These are phyloP conservation scores for Camponotus vicinus DNA, from an alignment of 1,140 invertebrate species.

Conservation along the genomic window DNA sequence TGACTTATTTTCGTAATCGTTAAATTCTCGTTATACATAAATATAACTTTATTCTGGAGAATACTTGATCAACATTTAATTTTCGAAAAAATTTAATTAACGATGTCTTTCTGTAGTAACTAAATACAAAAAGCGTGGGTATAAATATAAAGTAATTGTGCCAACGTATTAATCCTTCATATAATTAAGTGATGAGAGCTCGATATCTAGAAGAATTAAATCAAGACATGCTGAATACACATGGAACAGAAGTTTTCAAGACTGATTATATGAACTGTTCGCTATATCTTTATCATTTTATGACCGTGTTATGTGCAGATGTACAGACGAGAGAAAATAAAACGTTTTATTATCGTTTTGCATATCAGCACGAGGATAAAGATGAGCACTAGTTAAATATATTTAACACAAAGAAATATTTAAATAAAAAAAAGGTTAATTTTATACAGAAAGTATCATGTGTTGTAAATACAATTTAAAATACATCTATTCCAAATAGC, in stretches of 20 bases:
- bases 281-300: conserved; percentile 32
- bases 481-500: too few species aligned
- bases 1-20: neutral
- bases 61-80: neutral
- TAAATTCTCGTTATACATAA: neutral
- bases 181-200: neutral
- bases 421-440: neutral
- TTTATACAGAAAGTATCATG: neutral
- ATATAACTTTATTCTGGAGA: neutral
- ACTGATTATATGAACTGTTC: conserved; percentile 6
- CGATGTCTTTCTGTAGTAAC: neutral
- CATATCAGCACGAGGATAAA: neutral
- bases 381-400: neutral
- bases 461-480: neutral
- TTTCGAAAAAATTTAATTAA: neutral
- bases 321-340: neutral
- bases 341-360: neutral
- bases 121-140: neutral
- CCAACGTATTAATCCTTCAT: neutral
- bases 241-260: conserved; percentile 26
- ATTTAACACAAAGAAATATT: neutral
- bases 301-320: neutral
- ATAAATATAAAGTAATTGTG: neutral
- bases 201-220: conserved; percentile 19
- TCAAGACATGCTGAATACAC: conserved; percentile 27